Evolutionary conservation across 1,140 invertebrate species (phyloP), one percentile per base, ranked within the genome.

Genomic region (Pseudomyrmex flavicornis): DNA sequence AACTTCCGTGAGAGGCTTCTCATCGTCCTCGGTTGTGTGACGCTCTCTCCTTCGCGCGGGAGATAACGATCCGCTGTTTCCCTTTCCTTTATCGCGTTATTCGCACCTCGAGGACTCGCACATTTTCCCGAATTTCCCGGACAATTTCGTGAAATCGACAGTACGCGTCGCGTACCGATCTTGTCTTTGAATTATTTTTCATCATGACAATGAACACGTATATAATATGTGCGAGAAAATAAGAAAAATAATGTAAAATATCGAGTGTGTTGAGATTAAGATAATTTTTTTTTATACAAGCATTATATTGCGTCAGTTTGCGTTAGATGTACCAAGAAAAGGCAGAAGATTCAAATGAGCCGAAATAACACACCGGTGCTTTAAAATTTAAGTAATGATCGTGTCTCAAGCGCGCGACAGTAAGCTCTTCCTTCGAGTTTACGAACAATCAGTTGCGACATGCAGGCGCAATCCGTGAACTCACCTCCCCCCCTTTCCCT

Each of bases 41-140:
- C 54, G 76, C 59, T 52, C 65, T 20, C 70, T 65, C 61, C 65
- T 59, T 70, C 66, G 52, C 46, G 54, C 20, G 20, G 54, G n/a
- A 70, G 76, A 80, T 80, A 80, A 80, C 69, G 76, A 80, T 80
- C 66, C 76, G 52, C 76, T 58, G 52, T 59, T 59, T 80, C 56
- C 20, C 52, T 61, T 35, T 56, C 44, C 66, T 80, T 54, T 72
- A 48, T 79, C 65, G 44, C 10, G 54, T 79, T 70, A 70, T 46
- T 59, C 76, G 48, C 61, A 77, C 74, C 68, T 68, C 66, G 65
- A 70, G 35, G 44, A 52, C 52, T 69, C 62, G 48, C 74, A 68
- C 48, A 50, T 44, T 77, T 35, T 35, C 35, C 35, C 50, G 52
- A 59, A 54, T 72, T 80, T 35, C 5, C 35, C 35, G 35, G 35